Evolutionary conservation across 2,797 vertebrate species (phyloP), one percentile per base, ranked within the genome.

Genomic region (Lates japonicus): DNA sequence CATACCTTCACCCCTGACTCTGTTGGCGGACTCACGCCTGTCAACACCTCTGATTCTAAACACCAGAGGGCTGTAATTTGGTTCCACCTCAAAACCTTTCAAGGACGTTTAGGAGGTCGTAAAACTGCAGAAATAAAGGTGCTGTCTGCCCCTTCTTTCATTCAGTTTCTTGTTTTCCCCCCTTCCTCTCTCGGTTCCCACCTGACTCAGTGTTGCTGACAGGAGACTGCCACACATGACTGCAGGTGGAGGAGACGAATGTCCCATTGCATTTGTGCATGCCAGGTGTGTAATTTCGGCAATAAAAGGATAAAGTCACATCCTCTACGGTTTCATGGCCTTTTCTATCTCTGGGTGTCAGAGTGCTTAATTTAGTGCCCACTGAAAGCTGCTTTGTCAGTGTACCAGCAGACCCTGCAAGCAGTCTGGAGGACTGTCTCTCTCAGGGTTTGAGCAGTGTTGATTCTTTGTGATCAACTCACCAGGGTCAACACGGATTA

Each of bases 1-100:
- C 92, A 94, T 93, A 87, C 89, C 90, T 93, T 92, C 48, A 33
- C n/a, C 78, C 80, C 86, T 87, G 90, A 92, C 89, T 91, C 81
- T 90, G 83, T 81, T 81, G 88, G 82, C 80, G 25, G 54, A 86
- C 86, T 86, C 81, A 83, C 9, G 75, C 80, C 87, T 93, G 92
- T 93, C 90, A 90, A 80, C 90, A 78, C 84, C 75, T 83, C 83
- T 85, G 88, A 93, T 86, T 91, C 90, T 72, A 84, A 85, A 92
- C 77, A 78, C 77, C 69, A 6, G 76, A 73, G 55, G 70, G 71
- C 75, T 64, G 81, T 84, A 72, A 87, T 90, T 88, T 77, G 71
- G 85, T 89, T 92, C 82, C 83, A 91, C 86, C 87, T 67, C 80
- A 90, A 91, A n/a, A 84, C 76, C 72, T 86, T 88, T 90, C 61